These are phyloP conservation scores for Brachirus orientalis DNA, from an alignment of 2,113 vertebrate genomes.

Conservation along the genomic window DNA sequence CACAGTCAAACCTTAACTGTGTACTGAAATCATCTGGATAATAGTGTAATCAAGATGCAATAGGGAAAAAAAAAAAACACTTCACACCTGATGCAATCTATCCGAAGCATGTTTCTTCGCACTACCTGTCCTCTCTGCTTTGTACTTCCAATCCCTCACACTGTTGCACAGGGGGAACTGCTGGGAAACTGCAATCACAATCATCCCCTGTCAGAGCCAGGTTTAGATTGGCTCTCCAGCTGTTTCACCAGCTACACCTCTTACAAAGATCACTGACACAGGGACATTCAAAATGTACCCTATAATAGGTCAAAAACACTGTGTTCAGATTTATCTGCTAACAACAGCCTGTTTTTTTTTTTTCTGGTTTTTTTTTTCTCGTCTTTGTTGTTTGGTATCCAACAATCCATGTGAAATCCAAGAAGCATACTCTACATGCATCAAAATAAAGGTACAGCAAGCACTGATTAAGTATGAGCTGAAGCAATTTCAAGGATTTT, in stretches of 20 bases:
- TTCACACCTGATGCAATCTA: slow-evolving; percentile 17
- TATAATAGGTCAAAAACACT: fast-evolving
- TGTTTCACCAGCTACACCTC: slow-evolving; percentile 24
- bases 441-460: slow-evolving; percentile 27
- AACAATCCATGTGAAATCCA: slow-evolving; percentile 32
- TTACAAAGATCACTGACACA: slow-evolving; percentile 4
- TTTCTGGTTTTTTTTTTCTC: too few species aligned
- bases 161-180: background rate
- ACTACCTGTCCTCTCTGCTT: slow-evolving; percentile 10
- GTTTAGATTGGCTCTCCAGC: slow-evolving; percentile 29
- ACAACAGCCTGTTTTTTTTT: too few species aligned
- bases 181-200: slow-evolving; percentile 42
- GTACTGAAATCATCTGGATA: background rate
- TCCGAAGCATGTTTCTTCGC: slow-evolving; percentile 13
- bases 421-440: slow-evolving; percentile 46
- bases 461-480: slow-evolving; percentile 38
- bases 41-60: slow-evolving; percentile 22
- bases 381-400: slow-evolving; percentile 18
- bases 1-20: background rate
- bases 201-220: slow-evolving; percentile 46
- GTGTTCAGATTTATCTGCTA: too few species aligned
- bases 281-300: background rate
- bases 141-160: background rate
- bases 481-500: slow-evolving; percentile 46
- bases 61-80: slow-evolving; percentile 18